Percentiles rank a stretch among this genome's conserved stretches.
These are phyloP conservation scores for Drosophila takahashii DNA, from an alignment of 1,140 invertebrate genomes.

Conservation along the genomic window DNA sequence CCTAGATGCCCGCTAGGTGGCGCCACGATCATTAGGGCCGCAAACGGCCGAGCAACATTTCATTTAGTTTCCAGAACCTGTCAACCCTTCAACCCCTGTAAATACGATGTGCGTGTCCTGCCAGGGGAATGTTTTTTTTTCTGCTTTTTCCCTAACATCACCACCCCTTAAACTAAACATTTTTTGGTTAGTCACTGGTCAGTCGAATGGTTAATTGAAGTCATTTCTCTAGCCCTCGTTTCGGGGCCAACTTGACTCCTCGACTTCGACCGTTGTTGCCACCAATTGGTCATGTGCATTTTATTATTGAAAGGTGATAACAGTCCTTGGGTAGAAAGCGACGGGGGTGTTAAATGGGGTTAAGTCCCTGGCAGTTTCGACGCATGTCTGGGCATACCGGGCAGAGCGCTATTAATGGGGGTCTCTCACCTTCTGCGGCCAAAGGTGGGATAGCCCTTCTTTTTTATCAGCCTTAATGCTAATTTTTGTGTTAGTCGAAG, in stretches of 20 bases:
- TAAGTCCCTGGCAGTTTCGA: conserved; percentile 36
- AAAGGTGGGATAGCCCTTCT: conserved; percentile 5
- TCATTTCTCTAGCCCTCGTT: conserved; percentile 77
- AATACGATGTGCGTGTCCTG: conserved; percentile 58
- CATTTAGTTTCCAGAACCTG: conserved; percentile 27
- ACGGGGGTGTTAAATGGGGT: conserved; percentile 72
- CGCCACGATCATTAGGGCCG: conserved; percentile 26
- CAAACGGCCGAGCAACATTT: conserved; percentile 12
- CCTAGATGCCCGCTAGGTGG: conserved; percentile 24
- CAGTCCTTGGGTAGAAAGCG: conserved; percentile 10
- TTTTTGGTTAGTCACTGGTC: conserved; percentile 79
- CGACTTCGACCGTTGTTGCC: conserved; percentile 5
- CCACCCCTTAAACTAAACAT: conserved; percentile 17
- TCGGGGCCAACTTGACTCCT: conserved; percentile 31
- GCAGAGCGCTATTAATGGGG: conserved; percentile 7
- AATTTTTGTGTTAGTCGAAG: not conserved
- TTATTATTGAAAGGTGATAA: conserved; percentile 81
- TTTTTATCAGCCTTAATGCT: conserved; percentile 3
- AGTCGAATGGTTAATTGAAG: conserved; percentile 78
- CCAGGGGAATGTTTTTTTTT: not conserved
- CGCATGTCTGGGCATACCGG: conserved; percentile 35
- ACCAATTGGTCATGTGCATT: conserved; percentile 60
- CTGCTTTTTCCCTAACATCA: not conserved
- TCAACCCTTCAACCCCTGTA: conserved; percentile 42
- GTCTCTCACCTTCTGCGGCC: conserved; percentile 3